Percentiles rank a stretch among this genome's conserved stretches.
These are phyloP conservation scores for Solenopsis fugax DNA, from an alignment of 1,140 invertebrate genomes.

Conservation along the genomic window DNA sequence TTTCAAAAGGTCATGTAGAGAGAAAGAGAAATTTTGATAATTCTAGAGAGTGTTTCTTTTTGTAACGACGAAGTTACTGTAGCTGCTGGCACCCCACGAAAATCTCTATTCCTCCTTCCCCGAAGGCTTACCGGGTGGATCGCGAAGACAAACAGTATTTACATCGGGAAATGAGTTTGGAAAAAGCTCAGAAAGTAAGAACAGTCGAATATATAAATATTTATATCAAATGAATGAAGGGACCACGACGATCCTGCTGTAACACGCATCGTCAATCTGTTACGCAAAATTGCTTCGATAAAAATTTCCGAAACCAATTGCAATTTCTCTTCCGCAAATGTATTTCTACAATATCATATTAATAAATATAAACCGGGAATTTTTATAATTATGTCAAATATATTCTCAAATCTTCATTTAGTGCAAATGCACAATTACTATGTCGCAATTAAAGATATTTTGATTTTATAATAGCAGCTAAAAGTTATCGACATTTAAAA, in stretches of 20 bases:
- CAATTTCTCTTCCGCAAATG: not conserved
- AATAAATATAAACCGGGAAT: not conserved
- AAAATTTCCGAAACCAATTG: conserved; percentile 1
- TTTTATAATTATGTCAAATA: not conserved
- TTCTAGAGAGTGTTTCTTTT: not conserved
- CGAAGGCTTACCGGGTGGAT: conserved; percentile 68
- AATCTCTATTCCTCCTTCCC: conserved; percentile 57
- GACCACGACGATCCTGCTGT: not conserved
- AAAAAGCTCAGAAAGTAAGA: conserved; percentile 80
- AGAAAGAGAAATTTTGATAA: conserved; percentile 18
- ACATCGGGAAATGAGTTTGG: conserved; percentile 84
- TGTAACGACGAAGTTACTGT: not conserved
- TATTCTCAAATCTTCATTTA: not conserved
- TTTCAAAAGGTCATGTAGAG: not conserved
- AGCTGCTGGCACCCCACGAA: conserved; percentile 51
- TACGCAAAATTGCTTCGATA: not conserved
- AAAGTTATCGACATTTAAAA: too few species aligned
- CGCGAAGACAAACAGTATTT: conserved; percentile 81
- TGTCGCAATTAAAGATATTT: not conserved
- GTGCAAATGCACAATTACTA: not conserved
- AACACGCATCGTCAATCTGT: not conserved
- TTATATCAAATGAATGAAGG: conserved; percentile 53
- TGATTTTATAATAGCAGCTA: too few species aligned
- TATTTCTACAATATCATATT: not conserved
- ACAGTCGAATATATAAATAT: conserved; percentile 72